Evolutionary conservation across 2,797 vertebrate species (phyloP), one percentile per base, ranked within the genome.

Genomic region (Coregonus ussuriensis): DNA sequence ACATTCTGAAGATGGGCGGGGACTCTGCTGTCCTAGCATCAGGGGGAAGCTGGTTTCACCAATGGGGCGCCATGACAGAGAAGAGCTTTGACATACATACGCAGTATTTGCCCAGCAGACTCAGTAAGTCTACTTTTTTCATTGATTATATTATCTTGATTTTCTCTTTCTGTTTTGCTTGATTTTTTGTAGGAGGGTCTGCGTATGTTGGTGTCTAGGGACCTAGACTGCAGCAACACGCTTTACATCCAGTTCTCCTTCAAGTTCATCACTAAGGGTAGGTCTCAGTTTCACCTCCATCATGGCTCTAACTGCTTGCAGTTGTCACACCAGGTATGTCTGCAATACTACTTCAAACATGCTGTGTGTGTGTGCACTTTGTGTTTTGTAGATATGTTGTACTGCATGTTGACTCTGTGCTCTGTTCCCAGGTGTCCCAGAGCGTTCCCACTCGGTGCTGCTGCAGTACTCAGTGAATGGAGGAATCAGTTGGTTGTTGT

Each of bases 231-330:
- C 81, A 94, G 95, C 62, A 96, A 95, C 79, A 97, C 96, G 0
- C 91, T 98, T 76, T 98, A 98, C 87, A 97, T 99, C 82, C 98
- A 99, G 86, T 99, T 99, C 90, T 97, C 97, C 70, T 97, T 98
- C 82, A 97, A 97, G 88, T 99, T 99, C 91, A 96, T 99, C 91
- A 96, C 97, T 51, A 99, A 99, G 95, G 96, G 98, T 99, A 90
- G 91, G 93, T 70, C 21, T 54, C 29, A 15, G 14, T 66, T 3
- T 33, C 31, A 9, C 33, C 13, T 4, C 3, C 4, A 37, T 69
- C 29, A 15, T 33, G 63, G 25, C 33, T 51, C 15, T 52, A 0
- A 18, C 33, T 9, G n/a, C 7, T 47, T 15, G 9, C 9, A 47
- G 41, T 47, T 47, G 9, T 47, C 9, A 47, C 3, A 47, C 37